phyloP scores from a whole-genome alignment of 2,113 vertebrate genomes.

The Hyaena hyaena region DNA sequence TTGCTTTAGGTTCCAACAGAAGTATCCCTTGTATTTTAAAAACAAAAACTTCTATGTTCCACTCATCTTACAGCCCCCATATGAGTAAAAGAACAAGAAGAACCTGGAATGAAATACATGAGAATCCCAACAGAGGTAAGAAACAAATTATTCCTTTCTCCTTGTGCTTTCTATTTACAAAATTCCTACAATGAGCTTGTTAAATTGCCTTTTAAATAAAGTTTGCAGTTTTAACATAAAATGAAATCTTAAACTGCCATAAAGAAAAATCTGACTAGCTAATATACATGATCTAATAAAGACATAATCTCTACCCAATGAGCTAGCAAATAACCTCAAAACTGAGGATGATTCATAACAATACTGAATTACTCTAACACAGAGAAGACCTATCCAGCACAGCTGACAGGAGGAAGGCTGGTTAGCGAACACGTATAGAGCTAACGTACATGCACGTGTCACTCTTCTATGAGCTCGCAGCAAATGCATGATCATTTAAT shows the following conservation, averaged over 20 bases:
- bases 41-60: neutral
- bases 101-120: neutral
- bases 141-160: neutral
- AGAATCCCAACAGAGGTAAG: neutral
- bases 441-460: neutral
- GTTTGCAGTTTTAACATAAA: neutral
- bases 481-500: neutral
- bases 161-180: neutral
- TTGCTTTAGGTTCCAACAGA: neutral
- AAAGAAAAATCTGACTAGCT: neutral
- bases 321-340: neutral
- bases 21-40: neutral
- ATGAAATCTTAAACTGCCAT: neutral
- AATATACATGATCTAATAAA: neutral
- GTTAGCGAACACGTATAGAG: neutral
- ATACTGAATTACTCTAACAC: neutral
- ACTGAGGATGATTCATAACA: neutral
- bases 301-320: neutral
- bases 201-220: neutral
- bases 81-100: neutral
- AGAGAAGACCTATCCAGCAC: neutral
- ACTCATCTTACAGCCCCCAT: neutral
- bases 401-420: neutral
- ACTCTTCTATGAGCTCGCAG: neutral
- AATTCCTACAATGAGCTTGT: neutral